Base-by-base conservation (phyloP, 2,888 invertebrate genomes). In the Seira sanloemensis region DNA sequence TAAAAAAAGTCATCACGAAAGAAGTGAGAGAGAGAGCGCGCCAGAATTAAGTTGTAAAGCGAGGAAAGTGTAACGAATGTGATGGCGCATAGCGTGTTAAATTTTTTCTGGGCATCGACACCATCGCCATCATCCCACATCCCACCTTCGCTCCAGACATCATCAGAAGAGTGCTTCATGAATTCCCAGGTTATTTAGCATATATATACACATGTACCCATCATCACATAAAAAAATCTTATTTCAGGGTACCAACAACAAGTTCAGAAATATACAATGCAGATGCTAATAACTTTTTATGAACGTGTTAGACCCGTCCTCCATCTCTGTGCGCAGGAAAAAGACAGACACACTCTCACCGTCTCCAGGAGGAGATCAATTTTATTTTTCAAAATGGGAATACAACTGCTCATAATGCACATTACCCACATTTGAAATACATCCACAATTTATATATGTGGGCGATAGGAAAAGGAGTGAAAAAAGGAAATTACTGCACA, bases 361-460 rank as follows among this genome's bases (percentile, higher is more conserved):
- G 5, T 37, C 37, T 37, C 75, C 74, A 75, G 62, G 74, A 81
- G 73, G 73, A 75, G 81, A 81, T 81, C 81, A 81, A 81, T 81
- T 81, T 81, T 75, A 76, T 76, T 74, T 69, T 26, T 62, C 54
- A 69, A 75, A 81, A 81, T 81, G 81, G 81, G 76, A 82, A 82
- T 76, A 76, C 76, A 82, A 82, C 71, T 82, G 69, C 76, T 77
- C 82, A 82, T 82, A 82, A 82, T 82, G 82, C 82, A 82, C 82
- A 82, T 82, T 82, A 82, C 82, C 78, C 67, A 78, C 72, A 72
- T 65, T 78, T 62, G 62, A 78, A 62, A 78, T 7, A 12, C 37
- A 37, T 37, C 4, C 37, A 12, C 12, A 37, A 37, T 12, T 37
- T 37, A 37, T 37, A 37, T 37, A 37, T 4, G 12, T 37, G 37